Evolutionary conservation across 2,888 invertebrate genomes (phyloP).

Genomic region (Caenorhabditis uteleia): DNA sequence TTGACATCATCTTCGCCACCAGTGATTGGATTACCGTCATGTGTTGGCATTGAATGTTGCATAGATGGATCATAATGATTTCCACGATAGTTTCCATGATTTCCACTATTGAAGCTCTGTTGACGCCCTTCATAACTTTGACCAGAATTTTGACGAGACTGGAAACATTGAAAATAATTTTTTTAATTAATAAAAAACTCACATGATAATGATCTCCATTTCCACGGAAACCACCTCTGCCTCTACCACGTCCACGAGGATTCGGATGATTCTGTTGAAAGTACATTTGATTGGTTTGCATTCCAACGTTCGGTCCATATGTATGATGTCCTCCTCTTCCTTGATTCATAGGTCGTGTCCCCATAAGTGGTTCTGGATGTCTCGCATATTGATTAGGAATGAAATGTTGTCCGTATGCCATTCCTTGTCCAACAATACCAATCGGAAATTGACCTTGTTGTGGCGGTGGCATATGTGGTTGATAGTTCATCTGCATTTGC

Average conservation of each 20-base stretch:
- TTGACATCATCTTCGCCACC: slow-evolving; percentile 2
- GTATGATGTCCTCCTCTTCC: background rate
- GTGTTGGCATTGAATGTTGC: background rate
- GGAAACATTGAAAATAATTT: background rate
- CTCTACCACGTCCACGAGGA: background rate
- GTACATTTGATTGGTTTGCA: no score
- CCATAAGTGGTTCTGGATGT: slow-evolving; percentile 19
- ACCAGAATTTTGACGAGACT: slow-evolving; percentile 31
- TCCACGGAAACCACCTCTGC: background rate
- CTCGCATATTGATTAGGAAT: no score
- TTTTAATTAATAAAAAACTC: background rate
- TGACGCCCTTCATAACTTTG: slow-evolving; percentile 9
- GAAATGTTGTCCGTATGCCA: no score
- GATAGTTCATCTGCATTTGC: no score
- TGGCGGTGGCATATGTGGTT: no score
- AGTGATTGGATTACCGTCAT: background rate
- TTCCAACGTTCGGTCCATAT: no score
- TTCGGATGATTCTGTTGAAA: background rate
- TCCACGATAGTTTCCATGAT: slow-evolving; percentile 1
- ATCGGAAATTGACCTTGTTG: no score
- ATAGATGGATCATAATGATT: slow-evolving; percentile 1
- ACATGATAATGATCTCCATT: background rate
- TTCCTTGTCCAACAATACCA: no score
- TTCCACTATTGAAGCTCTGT: no score
- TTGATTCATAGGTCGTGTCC: background rate